Evolutionary conservation across 2,797 vertebrate species (phyloP).

Genomic region (Peromyscus nudipes): DNA sequence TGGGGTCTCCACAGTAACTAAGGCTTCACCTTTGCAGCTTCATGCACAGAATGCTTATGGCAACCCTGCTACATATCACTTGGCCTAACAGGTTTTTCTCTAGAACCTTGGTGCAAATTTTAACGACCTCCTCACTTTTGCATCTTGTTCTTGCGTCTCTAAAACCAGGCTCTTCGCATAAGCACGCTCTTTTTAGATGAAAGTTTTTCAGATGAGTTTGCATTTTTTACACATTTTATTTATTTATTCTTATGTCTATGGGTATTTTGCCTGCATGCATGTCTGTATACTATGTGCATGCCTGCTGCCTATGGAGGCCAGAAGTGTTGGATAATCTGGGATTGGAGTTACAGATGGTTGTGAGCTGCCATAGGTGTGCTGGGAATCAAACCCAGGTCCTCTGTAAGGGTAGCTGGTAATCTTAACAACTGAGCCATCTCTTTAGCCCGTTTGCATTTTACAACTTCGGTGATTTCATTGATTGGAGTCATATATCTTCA

Average conservation of each 20-base stretch:
- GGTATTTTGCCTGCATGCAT: background rate
- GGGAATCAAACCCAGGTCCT: background rate
- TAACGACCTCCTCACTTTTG: no score
- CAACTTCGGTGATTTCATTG: background rate
- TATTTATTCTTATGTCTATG: background rate
- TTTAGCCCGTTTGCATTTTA: background rate
- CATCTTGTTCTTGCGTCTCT: background rate
- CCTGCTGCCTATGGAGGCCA: background rate
- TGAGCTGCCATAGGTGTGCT: background rate
- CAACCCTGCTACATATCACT: background rate
- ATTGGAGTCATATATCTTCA: background rate
- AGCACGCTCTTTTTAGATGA: no score
- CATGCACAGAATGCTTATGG: background rate
- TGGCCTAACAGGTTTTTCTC: background rate
- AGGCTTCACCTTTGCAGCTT: background rate
- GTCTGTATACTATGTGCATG: background rate
- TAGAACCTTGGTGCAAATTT: background rate
- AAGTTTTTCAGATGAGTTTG: background rate
- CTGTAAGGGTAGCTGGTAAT: background rate
- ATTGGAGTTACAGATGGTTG: background rate
- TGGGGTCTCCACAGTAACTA: background rate
- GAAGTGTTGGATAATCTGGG: background rate
- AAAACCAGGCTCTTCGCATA: background rate
- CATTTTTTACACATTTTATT: background rate
- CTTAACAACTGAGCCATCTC: background rate